Evolutionary conservation across 2,888 invertebrate genomes (phyloP), one percentile per base, ranked within the genome.

Genomic region (Epinotia ramella): DNA sequence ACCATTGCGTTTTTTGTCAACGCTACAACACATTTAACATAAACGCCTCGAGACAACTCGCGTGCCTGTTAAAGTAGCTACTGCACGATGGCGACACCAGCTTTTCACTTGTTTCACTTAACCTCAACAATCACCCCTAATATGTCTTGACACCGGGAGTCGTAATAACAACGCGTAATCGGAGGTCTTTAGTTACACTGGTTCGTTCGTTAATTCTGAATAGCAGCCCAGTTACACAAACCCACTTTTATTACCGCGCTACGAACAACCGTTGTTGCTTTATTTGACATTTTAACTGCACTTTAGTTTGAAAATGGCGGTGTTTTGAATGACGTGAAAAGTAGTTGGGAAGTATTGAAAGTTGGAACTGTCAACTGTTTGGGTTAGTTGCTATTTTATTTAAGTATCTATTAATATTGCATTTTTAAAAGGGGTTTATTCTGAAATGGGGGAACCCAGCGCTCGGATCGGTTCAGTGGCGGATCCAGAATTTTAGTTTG

Each of bases 241-340:
- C 63, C 49, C 24, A 57, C 7, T 70, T 74, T 74, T 74, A 65
- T 59, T 69, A 57, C 46, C 46, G 46, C 18, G 20, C 16, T 57
- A 18, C 28, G 16, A 53, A 28, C 24, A 69, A 20, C 46, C 65
- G 64, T 44, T 33, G 46, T 63, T 5, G 46, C 28, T 57, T 73
- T 64, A 68, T 67, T 73, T 69, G 49, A 60, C 70, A 66, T 60
- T 60, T 71, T 66, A 53, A 69, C 33, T 74, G 64, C 69, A 69
- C 33, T 74, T 64, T 24, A 65, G 16, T 75, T 28, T 68, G 13
- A 64, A 46, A 72, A 63, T 67, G 56, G 67, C 40, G 13, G 18
- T 33, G 5, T 18, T 69, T 69, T 46, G 16, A 68, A 59, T 20
- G 5, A 13, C 18, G 3, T 20, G 53, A 67, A 53, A 64, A 7